These are phyloP conservation scores for Meandrusa payeni DNA, from an alignment of 2,888 invertebrate species.

Conservation along the genomic window DNA sequence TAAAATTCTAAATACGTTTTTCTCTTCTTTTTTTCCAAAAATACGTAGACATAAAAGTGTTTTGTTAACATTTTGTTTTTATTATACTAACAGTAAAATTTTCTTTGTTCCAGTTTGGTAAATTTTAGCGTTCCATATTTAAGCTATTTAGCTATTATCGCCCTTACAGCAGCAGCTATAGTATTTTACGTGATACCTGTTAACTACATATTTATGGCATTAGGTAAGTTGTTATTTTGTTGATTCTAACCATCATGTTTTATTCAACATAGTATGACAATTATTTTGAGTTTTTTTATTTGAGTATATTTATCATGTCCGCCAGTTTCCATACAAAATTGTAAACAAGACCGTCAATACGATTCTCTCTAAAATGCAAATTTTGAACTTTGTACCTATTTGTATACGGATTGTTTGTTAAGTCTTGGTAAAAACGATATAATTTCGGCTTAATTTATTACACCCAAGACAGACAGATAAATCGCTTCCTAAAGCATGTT, in stretches of 20 bases:
- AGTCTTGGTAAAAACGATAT: background rate
- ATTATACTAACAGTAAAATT: too few relatives aligned
- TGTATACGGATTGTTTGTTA: background rate
- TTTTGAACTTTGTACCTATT: slow-evolving; percentile 4
- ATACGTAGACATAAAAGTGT: too few relatives aligned
- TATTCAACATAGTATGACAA: too few relatives aligned
- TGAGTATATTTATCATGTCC: background rate
- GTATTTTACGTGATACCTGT: slow-evolving; percentile 61
- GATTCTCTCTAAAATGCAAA: slow-evolving; percentile 1
- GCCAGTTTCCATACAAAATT: too few relatives aligned
- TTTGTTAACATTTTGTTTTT: too few relatives aligned
- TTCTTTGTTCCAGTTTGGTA: slow-evolving; percentile 54
- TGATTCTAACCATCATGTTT: too few relatives aligned
- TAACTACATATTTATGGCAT: slow-evolving; percentile 67
- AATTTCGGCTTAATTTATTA: too few relatives aligned
- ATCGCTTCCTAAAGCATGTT: slow-evolving; percentile 4
- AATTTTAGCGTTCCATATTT: slow-evolving; percentile 70
- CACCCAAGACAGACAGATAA: background rate
- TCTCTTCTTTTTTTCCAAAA: too few relatives aligned
- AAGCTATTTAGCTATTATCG: slow-evolving; percentile 59
- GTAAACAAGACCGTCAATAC: slow-evolving; percentile 2
- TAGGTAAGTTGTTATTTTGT: slow-evolving; percentile 46
- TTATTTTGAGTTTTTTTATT: too few relatives aligned
- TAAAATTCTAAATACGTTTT: too few relatives aligned
- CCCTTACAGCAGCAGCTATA: slow-evolving; percentile 45